Evolutionary conservation across 2,797 vertebrate species (phyloP).

Genomic region (Myiothlypis coronata): DNA sequence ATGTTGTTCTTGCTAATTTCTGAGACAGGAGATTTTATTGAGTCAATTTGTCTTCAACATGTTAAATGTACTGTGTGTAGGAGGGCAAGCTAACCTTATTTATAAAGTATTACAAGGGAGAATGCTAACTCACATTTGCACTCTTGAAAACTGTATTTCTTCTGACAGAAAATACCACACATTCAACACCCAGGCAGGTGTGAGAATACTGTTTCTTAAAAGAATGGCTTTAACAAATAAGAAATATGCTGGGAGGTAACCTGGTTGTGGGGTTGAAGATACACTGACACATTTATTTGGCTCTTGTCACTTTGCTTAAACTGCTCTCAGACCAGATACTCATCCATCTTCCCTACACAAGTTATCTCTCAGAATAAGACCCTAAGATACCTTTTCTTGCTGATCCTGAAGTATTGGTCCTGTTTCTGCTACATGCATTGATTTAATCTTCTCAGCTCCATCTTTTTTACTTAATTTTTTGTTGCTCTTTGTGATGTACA

Average conservation of each 20-base stretch:
- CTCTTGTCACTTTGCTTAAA: not conserved
- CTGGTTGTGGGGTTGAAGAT: not conserved
- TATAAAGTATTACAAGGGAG: not conserved
- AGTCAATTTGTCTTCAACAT: constrained; percentile 29
- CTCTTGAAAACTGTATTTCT: not conserved
- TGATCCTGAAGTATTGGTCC: not conserved
- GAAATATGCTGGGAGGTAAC: fast-evolving
- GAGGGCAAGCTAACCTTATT: constrained; percentile 21
- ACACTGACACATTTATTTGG: not conserved
- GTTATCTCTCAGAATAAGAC: not conserved
- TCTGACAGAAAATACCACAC: not conserved
- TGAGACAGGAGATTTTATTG: constrained; percentile 29
- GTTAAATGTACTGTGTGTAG: not conserved
- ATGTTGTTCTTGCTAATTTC: constrained; percentile 34
- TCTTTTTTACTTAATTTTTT: not conserved
- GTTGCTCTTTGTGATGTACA: not conserved
- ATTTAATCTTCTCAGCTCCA: not conserved
- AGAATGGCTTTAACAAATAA: not conserved
- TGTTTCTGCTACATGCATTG: not conserved
- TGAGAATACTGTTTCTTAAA: not conserved
- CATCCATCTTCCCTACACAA: not conserved
- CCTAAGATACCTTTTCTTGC: not conserved
- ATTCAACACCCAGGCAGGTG: not conserved
- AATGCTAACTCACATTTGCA: not conserved
- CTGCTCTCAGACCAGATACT: not conserved